These are phyloP conservation scores for Pseudochirops corinnae DNA, from an alignment of 2,797 vertebrate species.

Conservation along the genomic window DNA sequence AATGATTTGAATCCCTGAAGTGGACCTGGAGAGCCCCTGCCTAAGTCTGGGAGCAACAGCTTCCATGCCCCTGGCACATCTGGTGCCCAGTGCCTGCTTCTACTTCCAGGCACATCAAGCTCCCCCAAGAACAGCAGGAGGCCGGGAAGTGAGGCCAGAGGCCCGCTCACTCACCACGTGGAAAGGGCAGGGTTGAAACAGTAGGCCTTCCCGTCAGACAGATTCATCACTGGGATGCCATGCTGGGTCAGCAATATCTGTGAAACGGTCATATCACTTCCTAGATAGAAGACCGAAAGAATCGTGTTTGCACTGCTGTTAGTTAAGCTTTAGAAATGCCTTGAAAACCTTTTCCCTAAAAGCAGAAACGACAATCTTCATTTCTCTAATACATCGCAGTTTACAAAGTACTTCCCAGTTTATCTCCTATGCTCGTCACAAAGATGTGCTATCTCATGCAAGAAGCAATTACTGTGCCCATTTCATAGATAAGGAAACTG, in stretches of 20 bases:
- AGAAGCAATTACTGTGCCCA: no score
- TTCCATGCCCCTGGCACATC: no score
- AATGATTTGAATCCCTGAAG: not conserved
- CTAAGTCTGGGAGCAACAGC: no score
- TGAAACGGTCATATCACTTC: constrained; percentile 91
- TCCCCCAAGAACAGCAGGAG: not conserved
- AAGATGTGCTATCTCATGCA: not conserved
- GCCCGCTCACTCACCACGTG: constrained; percentile 90
- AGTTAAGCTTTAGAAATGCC: not conserved
- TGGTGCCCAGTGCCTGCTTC: no score
- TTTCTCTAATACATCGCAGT: not conserved
- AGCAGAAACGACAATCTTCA: no score
- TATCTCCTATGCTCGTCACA: not conserved
- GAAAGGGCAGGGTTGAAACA: constrained; percentile 95
- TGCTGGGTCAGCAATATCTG: constrained; percentile 97
- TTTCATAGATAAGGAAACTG: no score
- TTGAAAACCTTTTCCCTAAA: not conserved
- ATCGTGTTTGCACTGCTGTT: not conserved
- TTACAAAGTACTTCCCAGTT: not conserved
- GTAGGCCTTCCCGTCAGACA: constrained; percentile 97
- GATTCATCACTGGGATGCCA: constrained; percentile 93
- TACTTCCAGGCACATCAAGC: no score
- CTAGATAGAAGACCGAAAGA: constrained; percentile 81
- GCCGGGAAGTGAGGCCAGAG: not conserved
- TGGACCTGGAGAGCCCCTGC: not conserved